phyloP scores from a whole-genome alignment of 2,113 vertebrate genomes.

The Benitochromis conjunctus region DNA sequence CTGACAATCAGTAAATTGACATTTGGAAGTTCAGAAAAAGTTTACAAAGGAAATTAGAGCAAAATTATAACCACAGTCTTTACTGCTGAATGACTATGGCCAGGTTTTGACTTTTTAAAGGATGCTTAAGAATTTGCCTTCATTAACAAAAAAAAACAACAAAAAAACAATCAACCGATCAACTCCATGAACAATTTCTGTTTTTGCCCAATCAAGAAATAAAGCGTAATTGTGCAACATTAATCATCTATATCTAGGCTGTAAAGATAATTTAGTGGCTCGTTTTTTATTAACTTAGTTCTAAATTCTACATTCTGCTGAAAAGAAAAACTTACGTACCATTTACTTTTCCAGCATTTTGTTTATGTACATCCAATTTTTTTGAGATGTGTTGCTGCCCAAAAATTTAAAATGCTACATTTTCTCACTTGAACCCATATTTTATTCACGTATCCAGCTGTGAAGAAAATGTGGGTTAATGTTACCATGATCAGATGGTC shows the following conservation, averaged over 20 bases:
- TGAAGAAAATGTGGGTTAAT: fast-evolving
- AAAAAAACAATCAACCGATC: not conserved
- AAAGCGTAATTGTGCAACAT: not conserved
- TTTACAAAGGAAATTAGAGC: not conserved
- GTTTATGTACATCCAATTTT: not conserved
- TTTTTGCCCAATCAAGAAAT: not conserved
- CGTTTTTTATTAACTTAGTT: not conserved
- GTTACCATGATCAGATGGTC: not conserved
- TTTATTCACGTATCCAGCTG: not conserved
- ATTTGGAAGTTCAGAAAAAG: not conserved
- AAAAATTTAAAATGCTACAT: not conserved
- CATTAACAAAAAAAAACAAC: not conserved
- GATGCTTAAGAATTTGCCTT: not conserved
- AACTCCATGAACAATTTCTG: not conserved
- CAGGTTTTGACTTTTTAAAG: not conserved
- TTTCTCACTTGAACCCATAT: not conserved
- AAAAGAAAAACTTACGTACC: not conserved
- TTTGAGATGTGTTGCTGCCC: not conserved
- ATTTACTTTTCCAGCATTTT: fast-evolving
- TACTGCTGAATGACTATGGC: not conserved
- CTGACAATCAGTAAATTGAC: not conserved
- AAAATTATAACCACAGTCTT: not conserved
- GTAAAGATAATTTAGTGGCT: not conserved
- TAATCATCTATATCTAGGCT: fast-evolving
- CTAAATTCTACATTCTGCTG: not conserved